Evolutionary conservation across 2,113 vertebrate genomes (phyloP).

Genomic region (Chamaea fasciata): DNA sequence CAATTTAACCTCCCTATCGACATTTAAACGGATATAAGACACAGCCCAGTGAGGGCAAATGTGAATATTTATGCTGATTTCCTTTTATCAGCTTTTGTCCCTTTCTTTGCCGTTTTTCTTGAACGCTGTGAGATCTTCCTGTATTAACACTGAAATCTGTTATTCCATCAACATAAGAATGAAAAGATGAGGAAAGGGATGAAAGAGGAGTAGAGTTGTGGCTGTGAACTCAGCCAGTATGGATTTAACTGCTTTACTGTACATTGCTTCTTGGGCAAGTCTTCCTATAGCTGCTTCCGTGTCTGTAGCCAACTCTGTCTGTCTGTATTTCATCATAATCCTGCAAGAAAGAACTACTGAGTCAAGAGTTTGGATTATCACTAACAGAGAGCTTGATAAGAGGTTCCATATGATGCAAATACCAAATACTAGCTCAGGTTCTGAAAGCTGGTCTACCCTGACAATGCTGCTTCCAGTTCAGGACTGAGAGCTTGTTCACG

Average conservation of each 20-base stretch:
- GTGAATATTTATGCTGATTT: neutral
- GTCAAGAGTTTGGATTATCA: neutral
- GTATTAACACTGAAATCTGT: neutral
- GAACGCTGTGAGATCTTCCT: neutral
- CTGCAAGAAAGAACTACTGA: neutral
- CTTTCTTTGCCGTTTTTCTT: neutral
- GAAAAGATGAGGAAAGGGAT: neutral
- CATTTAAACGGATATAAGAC: neutral
- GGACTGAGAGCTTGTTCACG: accelerated
- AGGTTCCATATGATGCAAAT: neutral
- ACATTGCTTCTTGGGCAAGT: neutral
- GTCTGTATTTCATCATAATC: neutral
- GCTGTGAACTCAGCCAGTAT: neutral
- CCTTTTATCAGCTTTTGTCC: neutral
- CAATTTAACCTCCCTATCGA: neutral
- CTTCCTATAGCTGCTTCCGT: neutral
- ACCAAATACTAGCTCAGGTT: neutral
- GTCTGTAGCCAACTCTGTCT: neutral
- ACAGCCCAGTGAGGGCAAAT: neutral
- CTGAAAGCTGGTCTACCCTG: neutral
- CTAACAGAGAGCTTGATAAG: neutral
- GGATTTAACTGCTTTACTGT: neutral
- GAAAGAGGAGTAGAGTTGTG: neutral
- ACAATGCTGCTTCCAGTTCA: neutral
- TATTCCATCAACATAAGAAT: neutral